Conservation (phyloP, 2,888 invertebrate genomes). For the Mylabris sibirica region DNA sequence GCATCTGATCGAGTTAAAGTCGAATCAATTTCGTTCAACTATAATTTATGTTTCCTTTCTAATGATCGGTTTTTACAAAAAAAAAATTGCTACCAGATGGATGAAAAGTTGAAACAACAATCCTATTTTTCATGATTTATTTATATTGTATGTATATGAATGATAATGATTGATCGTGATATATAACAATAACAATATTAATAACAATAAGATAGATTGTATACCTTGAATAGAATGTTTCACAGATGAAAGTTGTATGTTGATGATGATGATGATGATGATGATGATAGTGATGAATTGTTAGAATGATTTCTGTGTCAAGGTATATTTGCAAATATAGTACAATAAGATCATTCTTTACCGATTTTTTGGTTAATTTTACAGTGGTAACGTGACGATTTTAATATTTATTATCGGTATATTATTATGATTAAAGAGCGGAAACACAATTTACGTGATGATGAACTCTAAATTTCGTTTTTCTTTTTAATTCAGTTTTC, state of each 20-base stretch:
- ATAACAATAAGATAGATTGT: not conserved
- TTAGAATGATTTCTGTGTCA: not conserved
- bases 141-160: not conserved
- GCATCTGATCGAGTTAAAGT: no score
- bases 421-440: no score
- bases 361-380: not conserved
- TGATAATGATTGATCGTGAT: not conserved
- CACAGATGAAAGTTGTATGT: slow-evolving; percentile 3
- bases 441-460: no score
- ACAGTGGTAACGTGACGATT: not conserved
- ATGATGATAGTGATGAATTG: not conserved
- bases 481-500: no score
- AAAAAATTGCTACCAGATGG: not conserved
- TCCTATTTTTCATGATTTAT: not conserved
- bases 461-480: no score
- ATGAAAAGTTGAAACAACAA: not conserved
- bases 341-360: not conserved
- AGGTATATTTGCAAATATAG: not conserved
- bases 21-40: not conserved
- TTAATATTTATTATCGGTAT: not conserved
- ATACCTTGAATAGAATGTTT: not conserved
- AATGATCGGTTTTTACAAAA: not conserved
- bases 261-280: not conserved
- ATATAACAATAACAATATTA: not conserved
- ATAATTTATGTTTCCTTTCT: not conserved